These are phyloP conservation scores for Drosophila willistoni DNA, from an alignment of 1,140 invertebrate genomes.

Conservation along the genomic window DNA sequence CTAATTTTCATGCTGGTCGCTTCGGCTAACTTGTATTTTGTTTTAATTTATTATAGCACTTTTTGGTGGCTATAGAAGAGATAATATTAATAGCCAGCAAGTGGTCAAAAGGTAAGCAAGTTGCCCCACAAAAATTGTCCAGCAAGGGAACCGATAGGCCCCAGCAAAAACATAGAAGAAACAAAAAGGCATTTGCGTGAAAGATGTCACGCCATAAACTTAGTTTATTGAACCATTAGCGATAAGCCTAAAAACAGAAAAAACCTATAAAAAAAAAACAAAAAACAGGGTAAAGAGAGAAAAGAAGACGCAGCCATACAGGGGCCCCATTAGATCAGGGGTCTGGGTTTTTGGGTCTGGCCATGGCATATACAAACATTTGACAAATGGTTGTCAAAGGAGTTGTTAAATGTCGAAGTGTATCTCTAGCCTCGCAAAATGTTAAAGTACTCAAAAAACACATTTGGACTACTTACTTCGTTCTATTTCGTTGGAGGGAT, in stretches of 20 bases:
- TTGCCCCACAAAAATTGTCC: conserved; percentile 17
- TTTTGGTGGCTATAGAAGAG: conserved; percentile 47
- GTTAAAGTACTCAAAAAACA: conserved; percentile 15
- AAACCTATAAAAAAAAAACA: neutral
- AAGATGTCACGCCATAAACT: conserved; percentile 64
- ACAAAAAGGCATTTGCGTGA: conserved; percentile 47
- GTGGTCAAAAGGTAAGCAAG: conserved; percentile 54
- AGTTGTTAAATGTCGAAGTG: conserved; percentile 16
- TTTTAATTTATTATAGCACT: conserved; percentile 66
- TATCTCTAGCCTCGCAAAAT: neutral
- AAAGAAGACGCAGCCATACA: neutral
- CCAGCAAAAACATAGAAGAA: conserved; percentile 4
- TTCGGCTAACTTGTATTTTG: conserved; percentile 45
- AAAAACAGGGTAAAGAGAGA: neutral
- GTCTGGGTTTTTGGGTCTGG: neutral
- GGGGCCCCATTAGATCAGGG: neutral
- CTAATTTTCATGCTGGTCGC: conserved; percentile 20
- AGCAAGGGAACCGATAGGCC: conserved; percentile 17
- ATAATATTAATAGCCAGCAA: conserved; percentile 62
- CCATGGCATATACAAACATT: conserved; percentile 15
- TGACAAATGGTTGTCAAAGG: conserved; percentile 19
- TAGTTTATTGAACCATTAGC: conserved; percentile 67
- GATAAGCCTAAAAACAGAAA: conserved; percentile 41
- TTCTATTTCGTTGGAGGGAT: neutral
- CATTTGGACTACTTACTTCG: conserved; percentile 2